Evolutionary conservation across 2,888 invertebrate genomes (phyloP), one percentile per base, ranked within the genome.

Genomic region (Hyles lineata): DNA sequence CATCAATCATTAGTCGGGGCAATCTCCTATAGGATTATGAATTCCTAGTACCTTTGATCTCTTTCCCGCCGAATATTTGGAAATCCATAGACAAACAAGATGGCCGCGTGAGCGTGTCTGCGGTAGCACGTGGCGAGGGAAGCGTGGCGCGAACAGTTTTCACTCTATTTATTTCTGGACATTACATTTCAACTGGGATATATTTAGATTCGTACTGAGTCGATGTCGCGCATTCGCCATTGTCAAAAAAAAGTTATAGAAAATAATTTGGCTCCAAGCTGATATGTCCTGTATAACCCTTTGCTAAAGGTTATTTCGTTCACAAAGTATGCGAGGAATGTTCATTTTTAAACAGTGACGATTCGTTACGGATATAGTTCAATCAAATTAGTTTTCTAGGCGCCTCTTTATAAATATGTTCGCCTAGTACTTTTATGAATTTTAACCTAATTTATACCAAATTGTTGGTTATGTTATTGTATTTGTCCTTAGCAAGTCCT

Each of bases 121-220:
- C 75, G 78, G 75, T 75, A 73, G 80, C 88, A 86, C 85, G 89
- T 87, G 89, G 82, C 78, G 70, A 76, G 77, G 79, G 79, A 81
- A 85, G 77, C 80, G 84, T 82, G 82, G 79, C 75, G 82, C 76
- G 75, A 78, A 76, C 79, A 77, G 80, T 84, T 87, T 88, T 84
- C 84, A 85, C 82, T 82, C 83, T 85, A 87, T 86, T 91, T 91
- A 90, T 90, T 90, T 88, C 83, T 85, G 86, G 88, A 83, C 85
- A 87, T 82, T 85, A 89, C 90, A 91, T 89, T 90, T 91, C 85
- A 87, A 87, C 81, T 75, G 80, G 63, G 75, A 19, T 90, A 87
- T 90, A 87, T 89, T 84, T 87, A 87, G 88, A 72, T 67, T 55
- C 35, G 67, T 52, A 52, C 32, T 6, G 58, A 63, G 62, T 79